These are phyloP conservation scores for Hippocampus mohnikei DNA, from an alignment of 2,113 vertebrate genomes.

Conservation along the genomic window DNA sequence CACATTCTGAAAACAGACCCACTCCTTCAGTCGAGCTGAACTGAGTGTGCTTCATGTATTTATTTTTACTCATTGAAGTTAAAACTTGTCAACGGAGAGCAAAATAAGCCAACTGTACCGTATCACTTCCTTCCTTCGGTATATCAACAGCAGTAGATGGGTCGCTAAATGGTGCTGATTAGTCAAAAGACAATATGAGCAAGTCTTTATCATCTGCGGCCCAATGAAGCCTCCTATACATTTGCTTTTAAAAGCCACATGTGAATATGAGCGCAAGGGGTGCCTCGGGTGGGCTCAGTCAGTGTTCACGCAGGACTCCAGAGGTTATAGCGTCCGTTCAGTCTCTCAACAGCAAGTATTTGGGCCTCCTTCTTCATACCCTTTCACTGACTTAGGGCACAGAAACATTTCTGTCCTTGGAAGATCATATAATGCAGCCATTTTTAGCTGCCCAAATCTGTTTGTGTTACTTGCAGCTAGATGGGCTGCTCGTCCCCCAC, in stretches of 20 bases:
- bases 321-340: conserved; percentile 70
- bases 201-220: too few relatives aligned
- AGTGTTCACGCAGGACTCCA: conserved; percentile 61
- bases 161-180: too few relatives aligned
- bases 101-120: too few relatives aligned
- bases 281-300: conserved; percentile 30
- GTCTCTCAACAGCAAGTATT: conserved; percentile 70
- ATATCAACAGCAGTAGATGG: too few relatives aligned
- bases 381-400: conserved; percentile 52
- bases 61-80: not conserved
- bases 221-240: too few relatives aligned
- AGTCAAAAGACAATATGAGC: not conserved
- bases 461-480: conserved; percentile 57
- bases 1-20: not conserved
- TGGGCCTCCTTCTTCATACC: conserved; percentile 64
- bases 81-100: not conserved
- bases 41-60: not conserved
- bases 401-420: conserved; percentile 67
- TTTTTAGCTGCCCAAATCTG: conserved; percentile 58
- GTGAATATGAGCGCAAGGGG: conserved; percentile 26
- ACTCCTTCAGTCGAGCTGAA: not conserved
- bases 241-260: conserved; percentile 8
- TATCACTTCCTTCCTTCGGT: too few relatives aligned
- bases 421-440: conserved; percentile 66
- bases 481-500: conserved; percentile 44